phyloP scores from a whole-genome alignment of 64 coral and sea anemone genomes.

The Catalaphyllia jardinei region DNA sequence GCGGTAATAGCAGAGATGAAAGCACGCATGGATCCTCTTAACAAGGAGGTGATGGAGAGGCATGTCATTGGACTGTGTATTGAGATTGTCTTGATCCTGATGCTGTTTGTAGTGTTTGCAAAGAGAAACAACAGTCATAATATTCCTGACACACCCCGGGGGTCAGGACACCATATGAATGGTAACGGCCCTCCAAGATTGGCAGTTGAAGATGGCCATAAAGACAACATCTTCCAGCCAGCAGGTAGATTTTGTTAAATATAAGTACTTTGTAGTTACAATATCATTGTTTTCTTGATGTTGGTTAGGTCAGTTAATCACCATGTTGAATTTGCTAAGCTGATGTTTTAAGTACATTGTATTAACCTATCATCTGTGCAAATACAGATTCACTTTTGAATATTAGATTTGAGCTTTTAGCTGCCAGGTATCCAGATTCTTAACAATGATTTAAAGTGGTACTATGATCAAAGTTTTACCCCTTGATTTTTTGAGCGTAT shows the following conservation, averaged over 20 bases:
- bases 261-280: too few relatives aligned
- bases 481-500: too few relatives aligned
- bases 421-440: too few relatives aligned
- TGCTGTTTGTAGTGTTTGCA: slow-evolving; percentile 59
- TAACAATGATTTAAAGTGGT: too few relatives aligned
- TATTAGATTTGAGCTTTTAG: too few relatives aligned
- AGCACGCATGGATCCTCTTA: slow-evolving; percentile 54
- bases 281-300: too few relatives aligned
- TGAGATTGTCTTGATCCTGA: slow-evolving; percentile 66
- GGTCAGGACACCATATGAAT: slow-evolving; percentile 19
- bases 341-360: too few relatives aligned
- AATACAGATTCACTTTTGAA: too few relatives aligned
- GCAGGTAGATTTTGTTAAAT: neutral
- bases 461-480: too few relatives aligned
- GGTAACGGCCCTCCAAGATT: slow-evolving; percentile 41
- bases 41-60: slow-evolving; percentile 83
- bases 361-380: too few relatives aligned
- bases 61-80: slow-evolving; percentile 84
- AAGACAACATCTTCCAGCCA: neutral
- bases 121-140: slow-evolving; percentile 41
- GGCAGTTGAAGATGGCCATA: slow-evolving; percentile 10
- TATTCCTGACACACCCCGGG: slow-evolving; percentile 22
- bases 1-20: slow-evolving; percentile 33
- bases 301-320: too few relatives aligned
- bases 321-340: too few relatives aligned